Evolutionary conservation across 2,888 invertebrate genomes (phyloP), one percentile per base, ranked within the genome.

Genomic region (Tinea trinotella): DNA sequence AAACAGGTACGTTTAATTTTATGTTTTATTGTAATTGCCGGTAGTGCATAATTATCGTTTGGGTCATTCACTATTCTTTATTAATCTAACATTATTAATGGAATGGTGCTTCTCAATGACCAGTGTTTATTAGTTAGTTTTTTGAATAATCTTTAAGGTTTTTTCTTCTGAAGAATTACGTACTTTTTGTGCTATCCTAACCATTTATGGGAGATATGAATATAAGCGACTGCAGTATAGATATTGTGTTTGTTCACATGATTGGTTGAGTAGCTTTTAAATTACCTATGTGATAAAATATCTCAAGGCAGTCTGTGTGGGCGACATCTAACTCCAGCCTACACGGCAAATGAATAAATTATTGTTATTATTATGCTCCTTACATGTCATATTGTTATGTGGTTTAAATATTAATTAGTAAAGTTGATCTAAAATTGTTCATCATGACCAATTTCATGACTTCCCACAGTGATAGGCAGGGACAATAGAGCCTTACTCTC

Each of bases 1-100:
- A 89, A 88, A 88, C 90, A 90, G 89, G 90, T 90, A 88, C 86
- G 83, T 19, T 40, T 40, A 2, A 19, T 46, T 46, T 46, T 46
- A 46, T 17, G 15, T 46, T 18, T 9, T 17, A 19, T 46, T 17
- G 19, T 69, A 74, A 76, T 74, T 78, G 79, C 84, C 83, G 83
- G 83, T 78, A 74, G 68, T 73, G 67, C 70, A 65, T 62, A 62
- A 70, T 74, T 74, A 69, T 10, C 30, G 30, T 30, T 30, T 7
- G 30, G 30, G 30, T 46, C 34, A 52, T 19, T 19, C n/a, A 5
- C 22, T 52, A 36, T 40, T 52, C 7, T 20, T 19, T 35, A 20
- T 44, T 53, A 35, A 55, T 6, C 56, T 56, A 54, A 44, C 13
- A 22, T 50, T 49, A n/a, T 20, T 48, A 17, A 19, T 19, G 7